Percentiles rank a stretch among this genome's conserved stretches.
Evolutionary conservation across 1,140 invertebrate species (phyloP).

Genomic region (Dryas iulia): DNA sequence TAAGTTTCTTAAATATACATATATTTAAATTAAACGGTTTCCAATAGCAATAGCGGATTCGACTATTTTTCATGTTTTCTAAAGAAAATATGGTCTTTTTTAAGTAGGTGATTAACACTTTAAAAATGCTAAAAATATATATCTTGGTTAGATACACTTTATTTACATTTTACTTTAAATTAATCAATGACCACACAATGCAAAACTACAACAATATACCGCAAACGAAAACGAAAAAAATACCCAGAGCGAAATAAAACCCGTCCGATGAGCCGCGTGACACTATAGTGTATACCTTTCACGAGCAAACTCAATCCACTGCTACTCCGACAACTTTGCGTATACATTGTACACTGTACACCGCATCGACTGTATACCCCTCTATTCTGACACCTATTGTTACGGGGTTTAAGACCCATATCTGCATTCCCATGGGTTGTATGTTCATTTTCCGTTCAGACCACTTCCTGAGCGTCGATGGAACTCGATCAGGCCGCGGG

Average conservation of each 20-base stretch:
- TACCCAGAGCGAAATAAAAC: constrained; percentile 3
- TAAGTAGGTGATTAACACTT: too few species aligned
- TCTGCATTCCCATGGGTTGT: neutral
- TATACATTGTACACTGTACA: neutral
- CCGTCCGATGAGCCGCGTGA: neutral
- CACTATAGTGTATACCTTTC: constrained; percentile 2
- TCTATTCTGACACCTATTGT: constrained; percentile 14
- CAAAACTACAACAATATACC: too few species aligned
- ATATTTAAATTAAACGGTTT: too few species aligned
- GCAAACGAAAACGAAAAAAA: neutral
- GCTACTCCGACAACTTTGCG: constrained; percentile 5
- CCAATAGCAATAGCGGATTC: too few species aligned
- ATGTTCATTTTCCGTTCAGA: constrained; percentile 17
- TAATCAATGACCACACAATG: too few species aligned
- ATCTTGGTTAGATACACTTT: too few species aligned
- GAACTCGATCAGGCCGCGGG: constrained; percentile 17
- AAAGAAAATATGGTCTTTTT: too few species aligned
- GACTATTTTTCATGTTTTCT: too few species aligned
- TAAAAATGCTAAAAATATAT: too few species aligned
- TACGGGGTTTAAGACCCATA: constrained; percentile 15
- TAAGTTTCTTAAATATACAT: too few species aligned
- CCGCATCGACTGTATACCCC: neutral
- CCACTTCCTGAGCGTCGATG: constrained; percentile 20
- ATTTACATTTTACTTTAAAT: too few species aligned
- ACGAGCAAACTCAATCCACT: constrained; percentile 1